These are phyloP conservation scores for Syngnathoides biaculeatus DNA, from an alignment of 2,113 vertebrate species.

Conservation along the genomic window DNA sequence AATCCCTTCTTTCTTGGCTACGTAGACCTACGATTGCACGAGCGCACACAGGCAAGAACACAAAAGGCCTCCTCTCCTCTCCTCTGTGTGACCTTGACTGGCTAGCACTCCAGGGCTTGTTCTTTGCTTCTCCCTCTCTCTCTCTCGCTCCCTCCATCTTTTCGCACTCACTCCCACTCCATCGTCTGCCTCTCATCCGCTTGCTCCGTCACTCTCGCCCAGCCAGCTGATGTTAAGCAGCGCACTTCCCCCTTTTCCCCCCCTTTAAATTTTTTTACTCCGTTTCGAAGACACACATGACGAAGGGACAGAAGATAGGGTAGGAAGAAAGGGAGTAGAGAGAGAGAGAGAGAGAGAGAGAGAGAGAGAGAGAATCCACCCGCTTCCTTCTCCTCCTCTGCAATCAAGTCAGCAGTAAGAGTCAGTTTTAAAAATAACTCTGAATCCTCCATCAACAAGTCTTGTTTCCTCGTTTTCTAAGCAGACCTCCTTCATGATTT, in stretches of 20 bases:
- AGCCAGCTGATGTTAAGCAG: conserved; percentile 36
- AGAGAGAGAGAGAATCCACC: conserved; percentile 43
- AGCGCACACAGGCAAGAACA: conserved; percentile 22
- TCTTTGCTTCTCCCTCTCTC: conserved; percentile 51
- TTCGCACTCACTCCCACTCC: conserved; percentile 40
- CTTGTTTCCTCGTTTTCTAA: conserved; percentile 4
- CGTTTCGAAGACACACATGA: conserved; percentile 28
- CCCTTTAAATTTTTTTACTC: not conserved
- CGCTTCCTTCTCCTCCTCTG: conserved; percentile 14
- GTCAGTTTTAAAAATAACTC: conserved; percentile 50
- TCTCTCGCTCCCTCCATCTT: conserved; percentile 47
- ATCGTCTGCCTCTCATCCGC: conserved; percentile 46
- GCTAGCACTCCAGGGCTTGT: conserved; percentile 63
- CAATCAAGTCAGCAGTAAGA: conserved; percentile 41
- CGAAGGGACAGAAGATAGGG: conserved; percentile 52
- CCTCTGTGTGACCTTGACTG: conserved; percentile 71
- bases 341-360: conserved; percentile 42
- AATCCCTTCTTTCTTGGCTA: conserved; percentile 41
- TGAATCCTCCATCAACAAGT: conserved; percentile 49
- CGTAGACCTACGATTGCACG: conserved; percentile 37
- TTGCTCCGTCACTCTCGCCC: conserved; percentile 44
- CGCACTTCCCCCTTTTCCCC: not conserved
- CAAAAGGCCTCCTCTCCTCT: conserved; percentile 49
- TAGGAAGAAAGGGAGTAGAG: conserved; percentile 44
- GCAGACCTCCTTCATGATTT: conserved; percentile 2